These are phyloP conservation scores for Drosophila prosaltans DNA, from an alignment of 1,140 invertebrate genomes.

Conservation along the genomic window DNA sequence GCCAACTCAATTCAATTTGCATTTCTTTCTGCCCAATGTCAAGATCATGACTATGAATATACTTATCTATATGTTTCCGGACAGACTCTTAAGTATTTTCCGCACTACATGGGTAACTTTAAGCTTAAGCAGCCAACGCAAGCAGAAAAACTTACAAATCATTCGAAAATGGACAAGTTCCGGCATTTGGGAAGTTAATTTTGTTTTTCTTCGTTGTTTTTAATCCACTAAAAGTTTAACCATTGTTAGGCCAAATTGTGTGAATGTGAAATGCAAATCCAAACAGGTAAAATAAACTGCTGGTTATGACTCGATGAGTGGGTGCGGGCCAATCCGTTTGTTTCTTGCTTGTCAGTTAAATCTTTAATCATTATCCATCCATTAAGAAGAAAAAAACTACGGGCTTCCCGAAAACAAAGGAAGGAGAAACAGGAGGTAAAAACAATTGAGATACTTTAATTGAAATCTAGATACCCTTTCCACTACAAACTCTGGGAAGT, in stretches of 20 bases:
- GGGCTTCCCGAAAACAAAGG: slow-evolving; percentile 22
- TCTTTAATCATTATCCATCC: slow-evolving; percentile 55
- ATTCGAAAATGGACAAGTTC: slow-evolving; percentile 66
- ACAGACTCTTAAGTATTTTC: slow-evolving; percentile 32
- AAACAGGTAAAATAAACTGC: slow-evolving; percentile 43
- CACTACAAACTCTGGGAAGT: too few relatives aligned
- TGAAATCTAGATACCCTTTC: background rate
- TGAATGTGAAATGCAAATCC: slow-evolving; percentile 54
- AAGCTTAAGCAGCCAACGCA: slow-evolving; percentile 23
- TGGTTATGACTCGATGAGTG: slow-evolving; percentile 41
- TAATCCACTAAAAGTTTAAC: slow-evolving; percentile 49
- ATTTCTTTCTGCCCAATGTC: slow-evolving; percentile 64
- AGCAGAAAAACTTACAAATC: slow-evolving; percentile 68
- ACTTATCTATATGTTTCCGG: slow-evolving; percentile 49
- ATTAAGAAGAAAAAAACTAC: slow-evolving; percentile 40
- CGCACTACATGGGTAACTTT: slow-evolving; percentile 31
- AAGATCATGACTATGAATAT: slow-evolving; percentile 53
- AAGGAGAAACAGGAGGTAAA: slow-evolving; percentile 16
- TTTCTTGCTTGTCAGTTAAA: slow-evolving; percentile 21
- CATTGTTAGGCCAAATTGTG: slow-evolving; percentile 64
- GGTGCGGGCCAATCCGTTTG: slow-evolving; percentile 36
- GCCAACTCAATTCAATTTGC: slow-evolving; percentile 25
- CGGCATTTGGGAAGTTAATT: slow-evolving; percentile 52
- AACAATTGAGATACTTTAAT: background rate
- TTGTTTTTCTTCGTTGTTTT: slow-evolving; percentile 34